These are phyloP conservation scores for Vulpes vulpes DNA, from an alignment of 2,113 vertebrate genomes.

Conservation along the genomic window DNA sequence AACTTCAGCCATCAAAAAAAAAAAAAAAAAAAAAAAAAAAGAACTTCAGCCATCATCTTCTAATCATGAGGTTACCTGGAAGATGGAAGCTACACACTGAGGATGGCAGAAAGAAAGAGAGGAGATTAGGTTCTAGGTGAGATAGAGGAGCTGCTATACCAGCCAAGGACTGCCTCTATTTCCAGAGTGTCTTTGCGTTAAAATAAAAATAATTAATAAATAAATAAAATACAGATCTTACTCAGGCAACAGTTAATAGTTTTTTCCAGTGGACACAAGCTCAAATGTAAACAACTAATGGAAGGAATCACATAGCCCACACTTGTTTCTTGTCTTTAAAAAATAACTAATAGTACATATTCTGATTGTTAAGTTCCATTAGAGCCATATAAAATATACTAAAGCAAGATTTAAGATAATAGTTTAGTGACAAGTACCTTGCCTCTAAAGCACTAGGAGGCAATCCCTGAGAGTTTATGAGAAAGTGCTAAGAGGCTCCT, in stretches of 20 bases:
- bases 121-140: not conserved
- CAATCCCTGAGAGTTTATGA: not conserved
- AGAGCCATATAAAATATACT: not conserved
- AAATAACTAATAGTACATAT: not conserved
- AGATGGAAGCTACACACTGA: not conserved
- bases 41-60: constrained; percentile 18
- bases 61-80: not conserved
- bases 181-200: not conserved
- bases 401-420: constrained; percentile 35
- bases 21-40: too few species aligned
- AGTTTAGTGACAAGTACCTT: not conserved
- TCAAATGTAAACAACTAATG: not conserved
- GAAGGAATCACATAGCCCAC: not conserved
- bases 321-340: not conserved
- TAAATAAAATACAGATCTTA: not conserved
- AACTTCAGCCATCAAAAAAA: constrained; percentile 38
- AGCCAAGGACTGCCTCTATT: not conserved
- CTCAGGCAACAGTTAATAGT: not conserved
- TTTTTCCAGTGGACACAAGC: not conserved
- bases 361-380: not conserved
- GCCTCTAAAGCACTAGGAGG: not conserved
- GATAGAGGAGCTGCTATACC: not conserved
- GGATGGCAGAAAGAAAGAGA: not conserved
- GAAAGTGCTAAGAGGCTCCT: not conserved
- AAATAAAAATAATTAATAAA: not conserved